phyloP scores from a whole-genome alignment of 2,797 vertebrate genomes.

The Eleutherodactylus coqui region DNA sequence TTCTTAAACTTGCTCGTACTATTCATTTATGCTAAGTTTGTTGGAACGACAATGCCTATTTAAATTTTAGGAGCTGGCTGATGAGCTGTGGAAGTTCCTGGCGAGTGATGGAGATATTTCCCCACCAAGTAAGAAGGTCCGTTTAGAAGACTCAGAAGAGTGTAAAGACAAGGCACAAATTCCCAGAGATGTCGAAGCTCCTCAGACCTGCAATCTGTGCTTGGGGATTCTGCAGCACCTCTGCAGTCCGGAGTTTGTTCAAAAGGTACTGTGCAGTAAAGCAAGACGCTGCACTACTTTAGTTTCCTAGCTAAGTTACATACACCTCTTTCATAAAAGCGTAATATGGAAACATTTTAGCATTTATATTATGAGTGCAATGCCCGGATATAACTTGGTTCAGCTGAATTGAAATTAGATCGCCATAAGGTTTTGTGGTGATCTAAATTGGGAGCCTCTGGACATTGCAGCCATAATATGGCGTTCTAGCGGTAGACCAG shows the following conservation, averaged over 20 bases:
- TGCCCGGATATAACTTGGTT: no score
- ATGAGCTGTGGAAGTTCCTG: conserved; percentile 79
- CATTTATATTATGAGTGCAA: no score
- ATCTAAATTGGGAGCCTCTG: no score
- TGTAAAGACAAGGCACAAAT: not conserved
- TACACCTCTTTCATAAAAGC: not conserved
- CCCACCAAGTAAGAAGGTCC: conserved; percentile 84
- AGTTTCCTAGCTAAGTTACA: not conserved
- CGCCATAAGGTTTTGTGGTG: no score
- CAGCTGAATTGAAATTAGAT: no score
- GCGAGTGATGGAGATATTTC: conserved; percentile 63
- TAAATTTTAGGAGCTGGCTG: conserved; percentile 78
- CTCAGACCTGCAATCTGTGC: conserved; percentile 83
- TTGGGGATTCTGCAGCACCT: conserved; percentile 90
- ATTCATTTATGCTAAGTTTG: no score
- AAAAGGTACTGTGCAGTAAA: conserved; percentile 75
- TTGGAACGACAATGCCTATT: no score
- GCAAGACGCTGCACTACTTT: not conserved
- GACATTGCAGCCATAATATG: no score
- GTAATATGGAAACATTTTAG: no score
- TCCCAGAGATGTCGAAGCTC: not conserved
- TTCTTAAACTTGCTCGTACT: no score
- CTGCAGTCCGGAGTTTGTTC: conserved; percentile 79
- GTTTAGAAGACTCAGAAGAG: conserved; percentile 67
- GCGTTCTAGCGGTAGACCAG: no score